Percentiles rank a stretch among this genome's conserved stretches.
These are phyloP conservation scores for Cyclopterus lumpus DNA, from an alignment of 2,797 vertebrate species.

Conservation along the genomic window DNA sequence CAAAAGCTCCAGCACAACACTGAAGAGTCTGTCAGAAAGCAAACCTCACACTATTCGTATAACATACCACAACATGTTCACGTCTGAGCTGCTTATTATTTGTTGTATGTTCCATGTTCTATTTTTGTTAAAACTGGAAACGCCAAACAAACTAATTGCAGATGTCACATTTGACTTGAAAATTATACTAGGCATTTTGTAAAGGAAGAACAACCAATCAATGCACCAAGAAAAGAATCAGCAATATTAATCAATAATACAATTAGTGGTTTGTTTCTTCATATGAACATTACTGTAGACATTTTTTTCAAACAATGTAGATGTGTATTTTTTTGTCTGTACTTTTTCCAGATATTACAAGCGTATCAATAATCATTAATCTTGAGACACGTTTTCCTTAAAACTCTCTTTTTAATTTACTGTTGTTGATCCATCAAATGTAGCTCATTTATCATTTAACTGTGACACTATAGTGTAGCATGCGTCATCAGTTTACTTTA, in stretches of 20 bases:
- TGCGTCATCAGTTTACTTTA: constrained; percentile 44
- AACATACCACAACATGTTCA: neutral
- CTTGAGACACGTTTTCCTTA: neutral
- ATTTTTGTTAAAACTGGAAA: neutral
- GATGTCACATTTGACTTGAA: neutral
- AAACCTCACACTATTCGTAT: neutral
- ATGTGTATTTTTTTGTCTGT: too few species aligned
- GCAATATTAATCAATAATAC: too few species aligned
- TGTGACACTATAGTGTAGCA: constrained; percentile 25
- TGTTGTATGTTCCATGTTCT: neutral
- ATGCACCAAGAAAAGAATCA: neutral
- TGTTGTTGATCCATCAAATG: neutral
- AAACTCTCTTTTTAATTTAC: constrained; percentile 3
- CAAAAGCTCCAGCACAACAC: constrained; percentile 99
- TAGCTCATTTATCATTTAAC: neutral
- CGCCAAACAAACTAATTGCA: neutral
- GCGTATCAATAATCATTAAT: neutral
- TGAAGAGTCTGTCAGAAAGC: constrained; percentile 87
- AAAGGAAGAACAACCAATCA: neutral
- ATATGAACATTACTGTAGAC: too few species aligned
- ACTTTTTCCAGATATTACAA: neutral
- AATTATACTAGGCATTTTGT: neutral
- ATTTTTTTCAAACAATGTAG: too few species aligned
- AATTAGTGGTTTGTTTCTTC: neutral
- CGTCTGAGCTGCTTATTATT: neutral